A percentile compares a stretch with the other conserved stretches of the same genome.
Evolutionary conservation across 1,140 invertebrate species (phyloP).

Genomic region (Druon quercuslanigerum): DNA sequence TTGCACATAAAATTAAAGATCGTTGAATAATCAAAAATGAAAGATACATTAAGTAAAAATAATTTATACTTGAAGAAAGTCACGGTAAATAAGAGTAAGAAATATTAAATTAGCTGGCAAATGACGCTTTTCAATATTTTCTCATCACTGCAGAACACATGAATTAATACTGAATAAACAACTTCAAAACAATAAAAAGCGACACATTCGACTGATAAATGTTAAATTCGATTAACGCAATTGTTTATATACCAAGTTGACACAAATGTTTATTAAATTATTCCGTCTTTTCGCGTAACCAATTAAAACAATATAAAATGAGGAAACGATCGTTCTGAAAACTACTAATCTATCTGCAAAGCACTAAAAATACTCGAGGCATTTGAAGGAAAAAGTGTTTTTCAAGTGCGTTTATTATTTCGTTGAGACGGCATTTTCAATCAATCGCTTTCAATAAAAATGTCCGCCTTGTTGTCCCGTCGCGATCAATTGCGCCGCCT

Average conservation of each 20-base stretch:
- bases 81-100: no score
- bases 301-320: conserved; percentile 11
- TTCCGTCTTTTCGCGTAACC: background rate
- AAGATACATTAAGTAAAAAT: no score
- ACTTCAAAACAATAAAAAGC: conserved; percentile 15
- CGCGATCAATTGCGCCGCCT: conserved; percentile 13
- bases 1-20: no score
- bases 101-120: no score
- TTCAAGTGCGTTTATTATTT: conserved; percentile 1
- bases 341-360: background rate
- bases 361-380: no score
- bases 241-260: conserved; percentile 20
- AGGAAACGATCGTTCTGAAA: background rate
- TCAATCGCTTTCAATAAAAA: conserved; percentile 12
- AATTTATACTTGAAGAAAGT: no score
- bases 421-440: background rate
- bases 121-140: no score
- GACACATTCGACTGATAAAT: background rate
- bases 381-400: background rate
- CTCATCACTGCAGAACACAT: no score
- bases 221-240: conserved; percentile 5
- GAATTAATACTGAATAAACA: background rate
- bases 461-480: background rate
- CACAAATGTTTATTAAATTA: conserved; percentile 17
- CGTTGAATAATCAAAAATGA: no score